Evolutionary conservation across 2,797 vertebrate genomes (phyloP).

Genomic region (Iguana delicatissima): DNA sequence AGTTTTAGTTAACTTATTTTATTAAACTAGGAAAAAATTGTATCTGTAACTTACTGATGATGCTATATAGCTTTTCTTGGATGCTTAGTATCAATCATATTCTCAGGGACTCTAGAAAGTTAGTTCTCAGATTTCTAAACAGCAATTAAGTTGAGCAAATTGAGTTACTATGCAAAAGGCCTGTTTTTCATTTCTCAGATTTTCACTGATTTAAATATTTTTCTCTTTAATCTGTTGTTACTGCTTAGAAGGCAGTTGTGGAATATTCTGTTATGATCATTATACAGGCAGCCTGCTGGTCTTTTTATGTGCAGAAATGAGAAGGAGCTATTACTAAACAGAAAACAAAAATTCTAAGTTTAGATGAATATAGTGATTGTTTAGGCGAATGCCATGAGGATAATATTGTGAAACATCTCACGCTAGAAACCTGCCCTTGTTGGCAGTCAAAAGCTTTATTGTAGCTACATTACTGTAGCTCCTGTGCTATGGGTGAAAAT

Average conservation of each 20-base stretch:
- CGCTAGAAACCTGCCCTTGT: neutral
- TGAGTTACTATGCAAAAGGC: neutral
- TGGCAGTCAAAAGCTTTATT: neutral
- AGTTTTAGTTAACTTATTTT: neutral
- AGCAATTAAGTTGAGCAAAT: constrained; percentile 8
- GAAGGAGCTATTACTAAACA: neutral
- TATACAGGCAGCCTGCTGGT: constrained; percentile 19
- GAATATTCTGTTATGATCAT: constrained; percentile 16
- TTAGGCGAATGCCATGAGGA: too few relatives aligned
- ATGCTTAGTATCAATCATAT: neutral
- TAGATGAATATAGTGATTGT: too few relatives aligned
- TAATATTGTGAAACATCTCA: neutral
- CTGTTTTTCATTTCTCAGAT: neutral
- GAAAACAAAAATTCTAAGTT: constrained; percentile 20
- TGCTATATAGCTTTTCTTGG: neutral
- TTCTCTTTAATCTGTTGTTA: neutral
- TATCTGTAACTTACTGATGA: neutral
- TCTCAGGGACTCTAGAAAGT: neutral
- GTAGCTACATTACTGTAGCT: neutral
- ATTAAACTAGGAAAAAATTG: neutral
- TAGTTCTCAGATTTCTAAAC: neutral
- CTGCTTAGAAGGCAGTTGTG: constrained; percentile 16
- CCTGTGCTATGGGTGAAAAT: neutral
- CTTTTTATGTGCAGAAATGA: neutral
- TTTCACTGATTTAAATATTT: constrained; percentile 18